Conservation (phyloP, 2,888 invertebrate genomes). For the Drosophila prostipennis region DNA sequence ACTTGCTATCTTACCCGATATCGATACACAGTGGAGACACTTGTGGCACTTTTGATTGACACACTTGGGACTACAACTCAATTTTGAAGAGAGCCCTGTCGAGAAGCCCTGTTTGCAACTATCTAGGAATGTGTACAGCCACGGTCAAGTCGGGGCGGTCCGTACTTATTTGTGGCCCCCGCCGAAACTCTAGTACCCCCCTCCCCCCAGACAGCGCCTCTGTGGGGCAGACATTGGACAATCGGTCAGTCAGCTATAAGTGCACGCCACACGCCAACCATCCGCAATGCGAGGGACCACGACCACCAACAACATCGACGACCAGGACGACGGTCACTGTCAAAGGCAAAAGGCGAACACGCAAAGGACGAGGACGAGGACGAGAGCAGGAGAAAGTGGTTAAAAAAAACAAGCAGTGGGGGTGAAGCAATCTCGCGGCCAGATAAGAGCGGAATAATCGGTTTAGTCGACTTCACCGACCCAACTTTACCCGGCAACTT, state of each 20-base stretch:
- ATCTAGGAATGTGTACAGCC: constrained; percentile 28
- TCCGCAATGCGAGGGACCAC: constrained; percentile 23
- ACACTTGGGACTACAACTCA: constrained; percentile 38
- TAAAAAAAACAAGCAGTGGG: background rate
- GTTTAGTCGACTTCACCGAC: constrained; percentile 15
- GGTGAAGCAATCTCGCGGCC: constrained; percentile 20
- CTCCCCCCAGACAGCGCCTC: background rate
- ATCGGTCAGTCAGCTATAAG: constrained; percentile 36
- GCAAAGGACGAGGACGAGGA: constrained; percentile 37
- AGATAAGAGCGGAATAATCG: constrained; percentile 28
- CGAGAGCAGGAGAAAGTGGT: constrained; percentile 24
- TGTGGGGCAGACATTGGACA: constrained; percentile 34
- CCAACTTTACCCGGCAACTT: background rate
- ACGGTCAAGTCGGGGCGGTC: constrained; percentile 21
- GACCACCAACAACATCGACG: constrained; percentile 21
- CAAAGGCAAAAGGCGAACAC: constrained; percentile 54
- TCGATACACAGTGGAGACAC: constrained; percentile 43
- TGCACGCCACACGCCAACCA: constrained; percentile 33
- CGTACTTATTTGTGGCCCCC: constrained; percentile 10
- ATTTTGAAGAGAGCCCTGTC: constrained; percentile 17
- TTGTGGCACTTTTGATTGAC: constrained; percentile 48
- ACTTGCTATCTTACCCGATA: constrained; percentile 34
- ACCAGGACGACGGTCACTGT: constrained; percentile 59
- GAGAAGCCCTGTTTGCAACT: constrained; percentile 11
- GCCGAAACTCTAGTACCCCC: constrained; percentile 4